Percentiles rank a stretch among this genome's conserved stretches.
These are phyloP conservation scores for Dendrolimus houi DNA, from an alignment of 2,888 invertebrate species.

Conservation along the genomic window DNA sequence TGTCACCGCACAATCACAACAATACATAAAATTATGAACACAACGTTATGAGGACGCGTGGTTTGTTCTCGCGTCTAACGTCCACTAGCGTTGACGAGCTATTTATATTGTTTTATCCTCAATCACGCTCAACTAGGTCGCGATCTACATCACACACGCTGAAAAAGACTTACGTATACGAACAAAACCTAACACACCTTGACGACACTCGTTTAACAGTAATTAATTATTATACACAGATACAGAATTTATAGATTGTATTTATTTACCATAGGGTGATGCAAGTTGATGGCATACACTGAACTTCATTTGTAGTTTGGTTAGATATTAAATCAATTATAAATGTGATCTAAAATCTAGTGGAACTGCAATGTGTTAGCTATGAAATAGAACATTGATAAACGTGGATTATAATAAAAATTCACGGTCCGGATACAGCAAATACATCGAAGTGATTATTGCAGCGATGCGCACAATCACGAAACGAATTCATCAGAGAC, in stretches of 20 bases:
- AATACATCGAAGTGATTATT: conserved; percentile 27
- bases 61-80: conserved; percentile 33
- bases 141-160: conserved; percentile 63
- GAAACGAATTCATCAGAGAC: conserved; percentile 49
- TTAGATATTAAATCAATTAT: too few relatives aligned
- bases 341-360: too few relatives aligned
- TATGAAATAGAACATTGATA: background rate
- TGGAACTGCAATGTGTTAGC: too few relatives aligned
- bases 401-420: conserved; percentile 7
- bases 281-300: background rate
- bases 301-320: too few relatives aligned
- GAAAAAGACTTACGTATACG: conserved; percentile 41
- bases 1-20: conserved; percentile 28
- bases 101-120: conserved; percentile 76
- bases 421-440: conserved; percentile 12
- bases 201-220: conserved; percentile 35
- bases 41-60: conserved; percentile 24
- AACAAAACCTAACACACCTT: conserved; percentile 32
- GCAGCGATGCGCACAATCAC: conserved; percentile 56
- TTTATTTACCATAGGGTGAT: background rate
- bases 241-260: background rate
- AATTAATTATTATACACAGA: background rate
- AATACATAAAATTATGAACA: conserved; percentile 22
- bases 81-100: conserved; percentile 64
- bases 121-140: conserved; percentile 72